Evolutionary conservation across 2,888 invertebrate genomes (phyloP), one percentile per base, ranked within the genome.

Genomic region (Tortrix viridana): DNA sequence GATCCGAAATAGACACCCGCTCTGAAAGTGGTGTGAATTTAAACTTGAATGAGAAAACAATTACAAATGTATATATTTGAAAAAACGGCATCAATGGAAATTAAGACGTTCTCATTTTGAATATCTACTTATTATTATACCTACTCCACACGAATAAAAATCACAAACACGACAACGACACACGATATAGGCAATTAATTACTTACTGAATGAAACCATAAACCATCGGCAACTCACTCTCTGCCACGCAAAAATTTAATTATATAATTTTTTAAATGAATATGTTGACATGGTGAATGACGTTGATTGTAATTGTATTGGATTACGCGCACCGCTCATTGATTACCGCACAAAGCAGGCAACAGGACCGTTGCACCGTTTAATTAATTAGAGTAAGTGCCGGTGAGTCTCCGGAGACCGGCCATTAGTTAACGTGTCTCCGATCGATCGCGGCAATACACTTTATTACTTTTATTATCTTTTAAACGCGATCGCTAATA

Each of bases 341-440:
- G 38, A 62, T 47, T 46, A 57, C 55, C 23, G 46, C 60, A 55
- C 57, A 63, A 32, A 32, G 32, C 32, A 32, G 32, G 12, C 32
- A 12, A 48, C 48, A 60, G 52, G 9, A 9, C n/a, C 43, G 47
- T 46, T 65, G 65, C 62, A 65, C 63, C 58, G 56, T 62, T 65
- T 61, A 65, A 63, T 69, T 69, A 68, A 68, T 69, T 67, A 68
- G 63, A 41, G 46, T 55, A 61, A 69, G 67, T 71, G 71, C 65
- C 61, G 67, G 67, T 61, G 66, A 65, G 69, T 67, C 69, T 62
- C 66, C 41, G 32, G 69, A 67, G 71, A 71, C 68, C 58, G 67
- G 60, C 64, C 65, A 69, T 70, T 70, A 66, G 67, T 69, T 70
- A 67, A 61, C 50, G 59, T 41, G 69, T 67, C 69, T 66, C 58